These are phyloP conservation scores for Acrocephalus arundinaceus DNA, from an alignment of 2,113 vertebrate genomes.

Conservation along the genomic window DNA sequence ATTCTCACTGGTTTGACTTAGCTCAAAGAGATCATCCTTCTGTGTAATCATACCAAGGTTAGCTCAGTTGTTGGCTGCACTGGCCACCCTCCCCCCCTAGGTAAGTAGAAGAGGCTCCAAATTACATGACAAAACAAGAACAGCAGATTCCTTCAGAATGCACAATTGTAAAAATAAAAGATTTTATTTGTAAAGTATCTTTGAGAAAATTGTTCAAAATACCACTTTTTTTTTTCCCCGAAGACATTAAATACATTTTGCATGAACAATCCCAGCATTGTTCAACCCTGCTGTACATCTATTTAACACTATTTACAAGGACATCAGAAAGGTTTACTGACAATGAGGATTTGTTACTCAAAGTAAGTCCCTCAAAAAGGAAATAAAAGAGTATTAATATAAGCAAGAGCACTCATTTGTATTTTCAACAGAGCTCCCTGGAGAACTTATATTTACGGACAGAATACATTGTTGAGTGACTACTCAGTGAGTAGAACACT, in stretches of 20 bases:
- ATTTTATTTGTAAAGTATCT: conserved; percentile 38
- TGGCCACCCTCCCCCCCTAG: neutral
- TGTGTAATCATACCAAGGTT: neutral
- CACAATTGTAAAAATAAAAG: conserved; percentile 28
- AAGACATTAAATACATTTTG: neutral
- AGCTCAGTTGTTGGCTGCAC: neutral
- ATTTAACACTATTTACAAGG: conserved; percentile 12
- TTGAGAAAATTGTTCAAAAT: neutral
- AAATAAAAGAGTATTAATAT: neutral
- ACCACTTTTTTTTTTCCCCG: neutral
- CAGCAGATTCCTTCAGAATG: neutral
- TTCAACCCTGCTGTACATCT: neutral
- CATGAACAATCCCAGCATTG: neutral
- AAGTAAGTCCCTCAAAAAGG: neutral
- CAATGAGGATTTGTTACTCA: neutral
- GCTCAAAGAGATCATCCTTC: neutral
- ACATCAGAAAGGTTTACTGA: neutral
- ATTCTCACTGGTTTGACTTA: neutral
- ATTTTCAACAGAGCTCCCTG: neutral
- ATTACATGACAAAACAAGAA: neutral
- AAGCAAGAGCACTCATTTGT: neutral
- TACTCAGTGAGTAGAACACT: neutral
- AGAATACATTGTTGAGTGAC: neutral
- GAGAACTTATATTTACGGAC: neutral
- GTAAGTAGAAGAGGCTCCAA: neutral